These are phyloP conservation scores for Prunella himalayana DNA, from an alignment of 2,113 vertebrate genomes.

Conservation along the genomic window DNA sequence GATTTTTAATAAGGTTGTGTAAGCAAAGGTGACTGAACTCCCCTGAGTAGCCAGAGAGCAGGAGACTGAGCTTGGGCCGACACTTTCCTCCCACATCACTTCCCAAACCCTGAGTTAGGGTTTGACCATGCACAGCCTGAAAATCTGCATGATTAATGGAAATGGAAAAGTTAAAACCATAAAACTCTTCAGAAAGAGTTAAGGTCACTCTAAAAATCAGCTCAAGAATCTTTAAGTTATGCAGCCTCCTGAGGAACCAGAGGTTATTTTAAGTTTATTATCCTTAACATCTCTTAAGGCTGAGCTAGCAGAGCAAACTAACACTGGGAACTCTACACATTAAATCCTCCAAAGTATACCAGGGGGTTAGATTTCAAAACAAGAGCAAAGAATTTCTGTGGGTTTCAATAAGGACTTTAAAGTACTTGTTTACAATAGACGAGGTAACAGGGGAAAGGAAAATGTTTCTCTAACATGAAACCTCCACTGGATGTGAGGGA, in stretches of 20 bases:
- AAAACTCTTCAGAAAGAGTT: constrained; percentile 16
- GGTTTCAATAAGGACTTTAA: constrained; percentile 48
- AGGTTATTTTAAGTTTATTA: constrained; percentile 63
- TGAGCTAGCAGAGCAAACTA: constrained; percentile 46
- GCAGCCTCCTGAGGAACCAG: constrained; percentile 42
- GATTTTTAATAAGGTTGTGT: background rate
- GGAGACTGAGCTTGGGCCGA: background rate
- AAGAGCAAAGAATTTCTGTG: constrained; percentile 47
- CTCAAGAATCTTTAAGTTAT: background rate
- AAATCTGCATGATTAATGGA: background rate
- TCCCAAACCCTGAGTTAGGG: background rate
- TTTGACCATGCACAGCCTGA: background rate
- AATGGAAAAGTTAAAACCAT: background rate
- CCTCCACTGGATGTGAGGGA: background rate
- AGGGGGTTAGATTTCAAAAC: constrained; percentile 59
- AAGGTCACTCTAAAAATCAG: background rate
- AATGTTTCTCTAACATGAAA: background rate
- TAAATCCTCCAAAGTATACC: constrained; percentile 53
- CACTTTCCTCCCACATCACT: background rate
- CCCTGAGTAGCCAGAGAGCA: background rate
- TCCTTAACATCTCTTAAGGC: constrained; percentile 50
- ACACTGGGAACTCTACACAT: background rate
- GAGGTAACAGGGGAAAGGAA: background rate
- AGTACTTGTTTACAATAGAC: constrained; percentile 47
- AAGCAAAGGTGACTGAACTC: background rate